A percentile compares a stretch with the other conserved stretches of the same genome.
phyloP scores from a whole-genome alignment of 2,888 invertebrate species.

The Aproaerema taeniolella region DNA sequence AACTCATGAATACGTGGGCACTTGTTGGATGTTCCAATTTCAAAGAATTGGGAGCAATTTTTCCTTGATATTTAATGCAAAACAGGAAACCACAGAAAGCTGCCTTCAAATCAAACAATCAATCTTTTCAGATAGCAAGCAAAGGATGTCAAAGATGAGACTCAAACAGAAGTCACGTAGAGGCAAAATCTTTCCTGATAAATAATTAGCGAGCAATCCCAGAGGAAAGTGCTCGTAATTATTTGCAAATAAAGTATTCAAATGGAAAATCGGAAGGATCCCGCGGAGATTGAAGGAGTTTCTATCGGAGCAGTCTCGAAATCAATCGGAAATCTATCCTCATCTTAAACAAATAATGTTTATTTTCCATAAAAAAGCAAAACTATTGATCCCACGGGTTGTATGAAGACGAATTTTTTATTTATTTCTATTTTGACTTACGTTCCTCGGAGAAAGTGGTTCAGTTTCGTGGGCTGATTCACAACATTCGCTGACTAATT shows the following conservation, averaged over 20 bases:
- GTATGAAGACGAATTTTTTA: background rate
- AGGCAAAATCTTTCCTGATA: background rate
- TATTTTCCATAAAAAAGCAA: background rate
- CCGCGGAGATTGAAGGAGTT: background rate
- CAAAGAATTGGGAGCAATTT: background rate
- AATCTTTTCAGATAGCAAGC: background rate
- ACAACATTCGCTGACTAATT: too few species aligned
- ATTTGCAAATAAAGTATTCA: conserved; percentile 2
- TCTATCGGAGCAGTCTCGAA: background rate
- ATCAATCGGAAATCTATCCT: background rate
- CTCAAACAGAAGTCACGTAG: background rate
- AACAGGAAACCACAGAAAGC: too few species aligned
- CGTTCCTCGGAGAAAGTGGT: too few species aligned
- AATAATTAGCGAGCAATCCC: background rate
- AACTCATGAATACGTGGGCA: too few species aligned
- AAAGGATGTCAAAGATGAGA: background rate
- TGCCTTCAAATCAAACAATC: too few species aligned
- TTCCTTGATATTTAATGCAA: background rate
- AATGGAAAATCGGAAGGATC: conserved; percentile 2
- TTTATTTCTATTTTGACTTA: background rate
- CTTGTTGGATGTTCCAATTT: too few species aligned
- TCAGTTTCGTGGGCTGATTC: too few species aligned
- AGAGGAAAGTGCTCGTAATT: background rate
- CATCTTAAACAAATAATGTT: background rate
- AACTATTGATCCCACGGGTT: too few species aligned